Base-by-base conservation (phyloP, 1,140 invertebrate genomes). In the Babylonia areolata region DNA sequence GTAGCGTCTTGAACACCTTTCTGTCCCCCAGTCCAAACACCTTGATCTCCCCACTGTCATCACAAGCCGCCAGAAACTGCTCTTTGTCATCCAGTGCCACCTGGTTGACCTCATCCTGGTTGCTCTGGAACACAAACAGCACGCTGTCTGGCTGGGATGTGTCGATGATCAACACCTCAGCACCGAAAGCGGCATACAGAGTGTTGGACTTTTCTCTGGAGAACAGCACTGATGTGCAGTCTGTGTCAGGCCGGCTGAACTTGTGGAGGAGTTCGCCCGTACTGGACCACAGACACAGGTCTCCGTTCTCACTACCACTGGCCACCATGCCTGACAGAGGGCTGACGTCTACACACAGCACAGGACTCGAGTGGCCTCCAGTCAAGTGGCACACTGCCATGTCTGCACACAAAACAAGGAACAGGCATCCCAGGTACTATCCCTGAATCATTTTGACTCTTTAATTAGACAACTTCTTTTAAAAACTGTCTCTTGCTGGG, bases 341-440 rank as follows among this genome's bases (percentile, higher is more conserved):
- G n/a, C 87, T 73, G 15, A 90, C 87, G 82, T 91, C 92, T 15
- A 95, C 91, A 92, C 94, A 95, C 20, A 95, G 89, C 39, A 95
- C 94, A 33, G 93, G 94, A 84, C 93, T 91, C 6, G 91, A 92
- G 86, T 95, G 95, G 12, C 95, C 95, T 64, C 90, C 90, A 28
- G 81, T 85, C n/a, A 91, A 73, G 31, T 78, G 86, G 64, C 42
- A 54, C 31, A 54, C 33, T 64, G 58, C 58, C 58, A 64, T 64
- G 58, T 64, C 58, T 64, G 58, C 28, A n/a, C 15, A 1, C 58
- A 64, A 23, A 64, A 23, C 58, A 64, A 64, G 58, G 46, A 17
- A 51, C n/a, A n/a, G n/a, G n/a, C n/a, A n/a, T n/a, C n/a, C n/a
- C n/a, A n/a, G n/a, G n/a, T n/a, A n/a, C n/a, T n/a, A n/a, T n/a